Evolutionary conservation across 2,113 vertebrate species (phyloP).

Genomic region (Mastomys coucha): DNA sequence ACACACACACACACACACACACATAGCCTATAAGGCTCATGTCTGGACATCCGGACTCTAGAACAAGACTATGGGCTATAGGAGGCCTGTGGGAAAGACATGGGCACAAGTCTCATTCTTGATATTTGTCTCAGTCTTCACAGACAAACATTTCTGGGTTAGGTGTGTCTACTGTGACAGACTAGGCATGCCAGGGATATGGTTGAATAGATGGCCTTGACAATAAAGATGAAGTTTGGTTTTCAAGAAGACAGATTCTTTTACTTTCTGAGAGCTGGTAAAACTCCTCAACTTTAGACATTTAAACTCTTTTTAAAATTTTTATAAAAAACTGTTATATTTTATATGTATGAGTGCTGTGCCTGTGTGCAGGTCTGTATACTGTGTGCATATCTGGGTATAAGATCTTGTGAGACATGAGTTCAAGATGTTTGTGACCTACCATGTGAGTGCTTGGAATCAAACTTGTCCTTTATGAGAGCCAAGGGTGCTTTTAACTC

Average conservation of each 20-base stretch:
- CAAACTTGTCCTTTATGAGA: neutral
- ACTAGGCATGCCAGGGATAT: constrained; percentile 63
- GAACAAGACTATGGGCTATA: neutral
- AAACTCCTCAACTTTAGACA: constrained; percentile 70
- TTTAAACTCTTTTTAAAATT: neutral
- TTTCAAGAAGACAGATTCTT: constrained; percentile 83
- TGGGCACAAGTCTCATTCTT: neutral
- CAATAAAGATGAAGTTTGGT: constrained; percentile 80
- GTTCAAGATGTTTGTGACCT: neutral
- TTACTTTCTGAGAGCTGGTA: constrained; percentile 83
- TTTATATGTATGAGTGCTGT: neutral
- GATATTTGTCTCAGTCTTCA: neutral
- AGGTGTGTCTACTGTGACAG: neutral
- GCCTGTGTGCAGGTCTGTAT: neutral
- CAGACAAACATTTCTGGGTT: neutral
- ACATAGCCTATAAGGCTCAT: neutral
- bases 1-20: too few relatives aligned
- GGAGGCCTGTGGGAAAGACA: neutral
- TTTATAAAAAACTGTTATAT: neutral
- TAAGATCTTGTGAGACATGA: neutral
- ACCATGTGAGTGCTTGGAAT: neutral
- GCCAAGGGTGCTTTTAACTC: neutral
- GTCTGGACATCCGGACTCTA: neutral
- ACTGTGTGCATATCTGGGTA: neutral
- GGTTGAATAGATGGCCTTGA: constrained; percentile 80